Base-by-base conservation (phyloP, 2,797 vertebrate genomes). In the Okamejei kenojei region DNA sequence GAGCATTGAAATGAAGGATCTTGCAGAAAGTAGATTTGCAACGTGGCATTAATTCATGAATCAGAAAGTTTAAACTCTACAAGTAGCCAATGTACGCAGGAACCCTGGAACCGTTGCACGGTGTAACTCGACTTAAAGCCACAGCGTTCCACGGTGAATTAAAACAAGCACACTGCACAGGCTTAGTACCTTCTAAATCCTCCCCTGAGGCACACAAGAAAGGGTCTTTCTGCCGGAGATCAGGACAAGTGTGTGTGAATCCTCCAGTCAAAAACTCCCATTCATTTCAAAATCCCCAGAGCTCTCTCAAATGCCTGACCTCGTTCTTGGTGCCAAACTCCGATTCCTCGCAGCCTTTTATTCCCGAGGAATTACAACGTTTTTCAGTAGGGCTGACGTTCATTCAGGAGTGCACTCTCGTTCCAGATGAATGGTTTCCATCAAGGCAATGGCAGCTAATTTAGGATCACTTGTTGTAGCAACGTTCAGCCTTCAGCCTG, bases 391-490 rank as follows among this genome's bases (percentile, higher is more conserved):
- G 38, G 5, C 29, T 90, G 86, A 9, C 63, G 38, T 92, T 74
- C 35, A 58, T 73, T 54, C 35, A 9, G 23, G 32, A 54, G 29
- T 11, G 21, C 8, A 10, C 7, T 92, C 58, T 54, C 7, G 26
- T 58, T 23, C 58, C 38, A 74, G 73, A 92, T 76, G 71, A 88
- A 68, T 68, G 90, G 23, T 92, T 92, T 73, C 68, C 76, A 54
- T 92, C 71, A 92, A 58, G 76, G 90, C 38, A 15, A 76, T 76
- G 68, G 26, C 71, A 76, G 90, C 90, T 92, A 38, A 92, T 73
- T 92, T 92, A 76, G 65, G 71, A 76, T 58, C 68, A 76, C 71
- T 17, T 32, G 23, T 54, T 73, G 68, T 54, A 38, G 71, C 23
- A 29, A 38, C 38, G 45, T 91, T 91, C 38, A 73, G 45, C 68